Base-by-base conservation (phyloP, 2,888 invertebrate species). In the Nemotelus pantherinus region DNA sequence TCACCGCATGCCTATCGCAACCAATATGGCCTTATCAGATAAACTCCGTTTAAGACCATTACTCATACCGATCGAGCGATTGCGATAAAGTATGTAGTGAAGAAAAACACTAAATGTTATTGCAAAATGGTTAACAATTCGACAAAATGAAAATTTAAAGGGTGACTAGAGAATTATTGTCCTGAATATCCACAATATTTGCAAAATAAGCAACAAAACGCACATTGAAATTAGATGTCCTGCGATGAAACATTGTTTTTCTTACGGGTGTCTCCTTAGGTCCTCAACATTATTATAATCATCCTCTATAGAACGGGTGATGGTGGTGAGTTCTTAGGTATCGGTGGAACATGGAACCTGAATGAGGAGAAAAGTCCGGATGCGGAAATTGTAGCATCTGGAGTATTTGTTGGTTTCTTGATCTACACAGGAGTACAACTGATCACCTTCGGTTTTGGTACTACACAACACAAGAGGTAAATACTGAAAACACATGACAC, bases 311-410 rank as follows among this genome's bases (percentile, higher is more conserved):
- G 95, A 79, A 93, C 93, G 45, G 95, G 95, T 9, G 93, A 92
- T 88, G 91, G 92, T 81, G 95, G 95, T 2, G 91, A 92, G 84
- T 95, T 95, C 85, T 89, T 96, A 79, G 95, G 95, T 53, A 93
- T 95, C 75, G 95, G 95, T 65, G 95, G 95, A 77, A 95, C 95
- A 39, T 95, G 95, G 95, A 95, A 95, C 88, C 89, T 95, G 72
- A 94, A 95, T 83, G 95, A 95, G 85, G 94, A 94, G 85, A 95
- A 95, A 88, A 94, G 92, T 85, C 92, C 95, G 0, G 95, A 95
- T 83, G 93, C 93, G 39, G 95, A 96, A 89, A 95, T 95, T 80
- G 92, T 96, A 1, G 95, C 95, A 0, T 94, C 95, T 0, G 95
- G 95, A 6, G 93, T 95, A 2, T 93, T 95, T 81, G 94, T 96